phyloP scores from a whole-genome alignment of 1,140 invertebrate genomes.

The Drosophila willistoni region DNA sequence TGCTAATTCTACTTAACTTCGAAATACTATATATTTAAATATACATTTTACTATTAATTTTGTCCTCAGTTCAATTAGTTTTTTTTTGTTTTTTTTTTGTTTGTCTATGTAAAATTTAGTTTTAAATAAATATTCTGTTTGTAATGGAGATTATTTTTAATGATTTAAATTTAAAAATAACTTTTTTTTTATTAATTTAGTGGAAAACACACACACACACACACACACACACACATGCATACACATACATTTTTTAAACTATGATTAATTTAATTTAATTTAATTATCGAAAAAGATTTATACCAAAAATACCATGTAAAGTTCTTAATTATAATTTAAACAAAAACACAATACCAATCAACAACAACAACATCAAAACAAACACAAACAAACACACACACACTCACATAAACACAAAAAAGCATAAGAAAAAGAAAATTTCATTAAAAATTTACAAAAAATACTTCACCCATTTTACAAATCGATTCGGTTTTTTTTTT shows the following conservation, averaged over 20 bases:
- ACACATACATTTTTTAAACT: constrained; percentile 14
- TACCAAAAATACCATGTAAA: constrained; percentile 81
- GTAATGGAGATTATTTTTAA: constrained; percentile 67
- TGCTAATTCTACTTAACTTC: constrained; percentile 59
- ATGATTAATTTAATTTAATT: constrained; percentile 59
- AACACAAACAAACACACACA: not conserved
- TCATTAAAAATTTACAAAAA: constrained; percentile 11
- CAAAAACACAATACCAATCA: constrained; percentile 26
- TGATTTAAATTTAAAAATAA: constrained; percentile 10
- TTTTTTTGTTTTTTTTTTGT: constrained; percentile 59
- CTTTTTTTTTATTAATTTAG: constrained; percentile 48
- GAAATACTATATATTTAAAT: constrained; percentile 43
- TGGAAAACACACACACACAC: constrained; percentile 55
- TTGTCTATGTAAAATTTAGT: constrained; percentile 58
- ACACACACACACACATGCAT: constrained; percentile 44
- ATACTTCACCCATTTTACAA: constrained; percentile 13
- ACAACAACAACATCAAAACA: constrained; percentile 2
- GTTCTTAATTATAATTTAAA: constrained; percentile 72
- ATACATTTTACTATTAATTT: constrained; percentile 53
- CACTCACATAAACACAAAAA: constrained; percentile 7
- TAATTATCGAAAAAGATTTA: constrained; percentile 80
- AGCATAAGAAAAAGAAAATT: constrained; percentile 19
- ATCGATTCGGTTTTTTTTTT: constrained; percentile 4
- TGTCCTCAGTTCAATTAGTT: constrained; percentile 60
- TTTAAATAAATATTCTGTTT: constrained; percentile 51